Base-by-base conservation (phyloP, 1,140 invertebrate species). In the Ceratina australensis region DNA sequence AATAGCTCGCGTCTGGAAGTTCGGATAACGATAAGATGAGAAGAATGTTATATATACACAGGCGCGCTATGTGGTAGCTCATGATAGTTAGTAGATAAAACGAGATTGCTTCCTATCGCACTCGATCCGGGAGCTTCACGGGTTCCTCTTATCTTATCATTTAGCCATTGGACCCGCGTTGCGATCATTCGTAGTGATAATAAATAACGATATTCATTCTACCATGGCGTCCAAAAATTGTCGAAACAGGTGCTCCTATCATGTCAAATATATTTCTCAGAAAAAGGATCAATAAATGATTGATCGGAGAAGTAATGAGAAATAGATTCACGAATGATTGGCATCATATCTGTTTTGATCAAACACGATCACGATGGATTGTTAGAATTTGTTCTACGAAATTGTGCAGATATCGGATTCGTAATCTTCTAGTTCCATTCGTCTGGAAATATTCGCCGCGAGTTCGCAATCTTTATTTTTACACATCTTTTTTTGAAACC, bases 141-240 rank as follows among this genome's bases (percentile, higher is more conserved):
- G 49, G 15, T n/a, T 33, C 5, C 22, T 12, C 22, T 78, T 78
- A 78, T 78, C 76, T 78, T 72, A 78, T 78, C 76, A 7, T 1
- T 8, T 42, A 33, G 47, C 50, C 68, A 57, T 57, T 65, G 68
- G 76, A 78, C 76, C 60, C 49, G 66, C 68, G 50, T 61, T 49
- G 50, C 75, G 69, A 72, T 78, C 68, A 71, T 72, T 64, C 69
- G 28, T 16, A n/a, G 3, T 20, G 76, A 72, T 78, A 78, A 72
- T 18, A 20, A 65, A 1, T 59, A 15, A 0, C 42, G 24, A 26
- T 15, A 5, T 24, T 47, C 63, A 16, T 5, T 72, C 59, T 68
- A 18, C 15, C 15, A 15, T 33, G 69, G 50, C 75, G 33, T 33
- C 75, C 20, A 72, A 78, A 71, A 65, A 24, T 1, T 78, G 50